phyloP scores from a whole-genome alignment of 2,888 invertebrate species.

The Habroteleia sp. region DNA sequence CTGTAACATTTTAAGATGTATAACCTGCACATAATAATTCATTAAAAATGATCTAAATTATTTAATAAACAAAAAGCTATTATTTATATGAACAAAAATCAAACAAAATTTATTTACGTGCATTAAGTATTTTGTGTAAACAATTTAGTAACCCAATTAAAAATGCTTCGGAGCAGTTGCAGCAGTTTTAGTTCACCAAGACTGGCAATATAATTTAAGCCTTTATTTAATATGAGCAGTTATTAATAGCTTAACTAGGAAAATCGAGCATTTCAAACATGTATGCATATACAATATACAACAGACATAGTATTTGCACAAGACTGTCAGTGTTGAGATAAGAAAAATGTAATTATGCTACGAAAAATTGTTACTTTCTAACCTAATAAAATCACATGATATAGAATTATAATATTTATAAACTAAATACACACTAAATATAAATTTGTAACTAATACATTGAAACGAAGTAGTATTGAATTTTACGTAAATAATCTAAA shows the following conservation, averaged over 20 bases:
- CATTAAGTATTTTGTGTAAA: constrained; percentile 7
- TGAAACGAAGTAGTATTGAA: not conserved
- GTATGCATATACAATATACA: constrained; percentile 13
- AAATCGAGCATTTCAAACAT: constrained; percentile 36
- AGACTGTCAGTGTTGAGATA: constrained; percentile 11
- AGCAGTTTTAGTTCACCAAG: constrained; percentile 1
- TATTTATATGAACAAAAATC: not conserved
- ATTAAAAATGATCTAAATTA: too few relatives aligned
- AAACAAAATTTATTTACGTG: not conserved
- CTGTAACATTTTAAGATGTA: constrained; percentile 17
- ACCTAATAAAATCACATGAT: not conserved
- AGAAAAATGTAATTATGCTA: constrained; percentile 1
- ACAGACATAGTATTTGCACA: constrained; percentile 12
- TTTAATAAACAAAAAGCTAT: too few relatives aligned
- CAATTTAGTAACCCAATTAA: constrained; percentile 2
- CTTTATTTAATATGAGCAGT: constrained; percentile 52
- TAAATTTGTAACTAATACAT: constrained; percentile 7
- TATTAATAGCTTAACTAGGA: constrained; percentile 56
- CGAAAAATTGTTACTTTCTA: not conserved
- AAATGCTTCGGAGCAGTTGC: constrained; percentile 1
- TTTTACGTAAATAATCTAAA: constrained; percentile 6
- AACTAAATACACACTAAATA: too few relatives aligned
- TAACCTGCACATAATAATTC: constrained; percentile 22
- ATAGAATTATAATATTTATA: too few relatives aligned
- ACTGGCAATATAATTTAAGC: constrained; percentile 30